Conservation (phyloP, 2,113 vertebrate species). For the Patagioenas fasciata region DNA sequence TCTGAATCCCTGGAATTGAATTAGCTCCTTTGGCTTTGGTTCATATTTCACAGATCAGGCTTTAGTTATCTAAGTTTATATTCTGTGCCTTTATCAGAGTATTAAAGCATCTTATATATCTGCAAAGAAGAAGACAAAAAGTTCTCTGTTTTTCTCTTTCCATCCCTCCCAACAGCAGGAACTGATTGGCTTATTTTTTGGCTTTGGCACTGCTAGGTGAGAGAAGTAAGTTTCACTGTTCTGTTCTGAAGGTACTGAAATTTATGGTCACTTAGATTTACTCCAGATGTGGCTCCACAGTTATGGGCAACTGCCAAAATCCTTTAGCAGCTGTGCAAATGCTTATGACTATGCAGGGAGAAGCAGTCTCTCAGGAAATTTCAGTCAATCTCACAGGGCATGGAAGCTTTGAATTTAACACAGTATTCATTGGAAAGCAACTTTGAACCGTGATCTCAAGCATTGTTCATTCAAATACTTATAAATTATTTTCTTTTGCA, state of each 20-base stretch:
- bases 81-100: neutral
- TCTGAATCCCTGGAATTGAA: neutral
- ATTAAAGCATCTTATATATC: neutral
- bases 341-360: neutral
- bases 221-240: neutral
- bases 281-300: constrained; percentile 40
- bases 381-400: neutral
- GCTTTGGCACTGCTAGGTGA: neutral
- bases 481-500: neutral
- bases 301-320: constrained; percentile 20
- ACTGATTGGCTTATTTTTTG: neutral
- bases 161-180: neutral
- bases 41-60: neutral
- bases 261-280: constrained; percentile 26
- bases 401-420: constrained; percentile 26
- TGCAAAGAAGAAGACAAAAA: neutral
- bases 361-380: constrained; percentile 31
- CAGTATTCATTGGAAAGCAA: neutral
- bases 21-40: neutral
- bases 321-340: constrained; percentile 41
- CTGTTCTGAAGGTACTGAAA: constrained; percentile 33
- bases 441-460: neutral
- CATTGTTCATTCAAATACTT: neutral
- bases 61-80: neutral
- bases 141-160: constrained; percentile 9